Percentiles rank a stretch among this genome's conserved stretches.
These are phyloP conservation scores for Helicoverpa assulta DNA, from an alignment of 2,888 invertebrate species.

Conservation along the genomic window DNA sequence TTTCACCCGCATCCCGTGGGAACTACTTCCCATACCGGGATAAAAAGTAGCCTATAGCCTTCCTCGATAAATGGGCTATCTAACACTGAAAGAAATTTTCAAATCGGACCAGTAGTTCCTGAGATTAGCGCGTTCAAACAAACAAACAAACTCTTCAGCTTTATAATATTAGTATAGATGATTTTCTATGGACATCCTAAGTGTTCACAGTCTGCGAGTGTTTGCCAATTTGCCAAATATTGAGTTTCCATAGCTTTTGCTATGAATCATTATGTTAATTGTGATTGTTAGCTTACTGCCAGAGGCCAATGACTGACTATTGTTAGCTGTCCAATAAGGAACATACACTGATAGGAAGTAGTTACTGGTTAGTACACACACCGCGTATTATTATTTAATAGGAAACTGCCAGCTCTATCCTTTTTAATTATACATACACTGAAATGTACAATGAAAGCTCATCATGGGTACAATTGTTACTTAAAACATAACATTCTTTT, in stretches of 20 bases:
- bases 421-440: not conserved
- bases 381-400: not conserved
- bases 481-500: not conserved
- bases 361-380: not conserved
- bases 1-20: not conserved
- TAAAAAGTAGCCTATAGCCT: no score
- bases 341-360: not conserved
- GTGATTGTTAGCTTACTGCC: conserved; percentile 14
- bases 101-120: no score
- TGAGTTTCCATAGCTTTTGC: conserved; percentile 5
- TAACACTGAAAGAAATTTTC: no score
- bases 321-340: conserved; percentile 1
- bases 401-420: not conserved
- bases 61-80: no score
- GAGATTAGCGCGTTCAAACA: no score
- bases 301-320: conserved; percentile 13
- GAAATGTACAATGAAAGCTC: not conserved
- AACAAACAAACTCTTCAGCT: no score
- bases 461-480: not conserved
- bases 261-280: conserved; percentile 31
- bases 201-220: conserved; percentile 13
- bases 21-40: no score
- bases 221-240: conserved; percentile 15
- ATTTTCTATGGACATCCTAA: no score
- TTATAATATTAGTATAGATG: no score